Evolutionary conservation across 2,888 invertebrate genomes (phyloP), one percentile per base, ranked within the genome.

Genomic region (Epirrita christyi): DNA sequence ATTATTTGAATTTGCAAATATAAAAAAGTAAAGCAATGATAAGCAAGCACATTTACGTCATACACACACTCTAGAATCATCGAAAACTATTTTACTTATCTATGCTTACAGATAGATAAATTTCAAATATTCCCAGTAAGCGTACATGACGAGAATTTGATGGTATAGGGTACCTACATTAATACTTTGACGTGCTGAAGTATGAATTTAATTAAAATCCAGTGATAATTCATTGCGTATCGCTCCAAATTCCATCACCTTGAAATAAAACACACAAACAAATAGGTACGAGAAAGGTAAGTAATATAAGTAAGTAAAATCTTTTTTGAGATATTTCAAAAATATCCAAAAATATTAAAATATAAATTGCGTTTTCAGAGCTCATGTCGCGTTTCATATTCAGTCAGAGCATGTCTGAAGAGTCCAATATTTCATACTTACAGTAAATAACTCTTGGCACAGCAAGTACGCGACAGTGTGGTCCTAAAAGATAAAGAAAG

Each of bases 361-460:
- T 21, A 28, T 51, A 45, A 37, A 37, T 15, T 44, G 38, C 42
- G 49, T 59, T 59, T 52, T 40, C 32, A 55, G 15, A 49, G 51
- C 54, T 47, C 50, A 57, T 56, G 53, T 59, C 47, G 59, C 70
- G 64, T 64, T 64, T 46, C 64, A 54, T 61, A 68, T 52, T 57
- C 62, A 53, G 55, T 59, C 55, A 45, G 34, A 59, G 47, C 34
- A 47, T 51, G 59, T 55, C 55, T 55, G 48, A 55, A 50, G 42
- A 68, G 68, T 68, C 77, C 70, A 78, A 85, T 85, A 85, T 83
- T 81, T 86, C 83, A 85, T 84, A 73, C 85, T 85, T 85, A 75
- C 76, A 71, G 78, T 41, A 43, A 81, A 78, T 80, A 81, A 80
- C 76, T 81, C 55, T 52, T 54, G 53, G 58, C 56, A 55, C 41